These are phyloP conservation scores for Plagodis pulveraria DNA, from an alignment of 2,888 invertebrate species.

Conservation along the genomic window DNA sequence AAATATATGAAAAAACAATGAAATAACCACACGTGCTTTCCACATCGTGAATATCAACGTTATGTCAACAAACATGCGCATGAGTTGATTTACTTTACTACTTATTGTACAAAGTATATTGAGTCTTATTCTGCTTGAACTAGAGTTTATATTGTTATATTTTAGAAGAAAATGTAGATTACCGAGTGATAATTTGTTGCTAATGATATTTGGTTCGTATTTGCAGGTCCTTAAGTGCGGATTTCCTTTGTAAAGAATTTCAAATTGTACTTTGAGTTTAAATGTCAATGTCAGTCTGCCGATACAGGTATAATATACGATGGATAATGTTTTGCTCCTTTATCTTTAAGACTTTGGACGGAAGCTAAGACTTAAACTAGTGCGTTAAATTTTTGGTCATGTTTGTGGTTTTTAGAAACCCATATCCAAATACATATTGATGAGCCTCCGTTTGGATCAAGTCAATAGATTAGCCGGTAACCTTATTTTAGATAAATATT, in stretches of 20 bases:
- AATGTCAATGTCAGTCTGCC: slow-evolving; percentile 57
- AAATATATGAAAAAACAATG: slow-evolving; percentile 40
- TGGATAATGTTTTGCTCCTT: neutral
- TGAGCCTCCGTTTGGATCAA: no score
- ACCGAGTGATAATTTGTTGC: neutral
- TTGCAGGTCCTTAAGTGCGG: neutral
- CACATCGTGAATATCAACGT: slow-evolving; percentile 51
- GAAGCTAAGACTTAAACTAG: neutral
- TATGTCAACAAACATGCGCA: slow-evolving; percentile 40
- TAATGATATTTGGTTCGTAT: slow-evolving; percentile 6
- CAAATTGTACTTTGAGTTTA: slow-evolving; percentile 34
- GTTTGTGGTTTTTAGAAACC: no score
- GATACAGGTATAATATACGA: neutral
- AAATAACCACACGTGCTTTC: slow-evolving; percentile 51
- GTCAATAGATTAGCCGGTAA: no score
- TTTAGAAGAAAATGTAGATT: neutral
- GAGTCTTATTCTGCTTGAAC: neutral
- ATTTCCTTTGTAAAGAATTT: slow-evolving; percentile 11
- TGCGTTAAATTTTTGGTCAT: neutral
- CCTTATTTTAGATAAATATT: no score
- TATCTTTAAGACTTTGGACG: neutral
- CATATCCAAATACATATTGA: no score
- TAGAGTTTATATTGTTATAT: slow-evolving; percentile 15
- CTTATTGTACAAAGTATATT: slow-evolving; percentile 6
- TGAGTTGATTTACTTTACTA: slow-evolving; percentile 12